Percentiles rank a stretch among this genome's conserved stretches.
These are phyloP conservation scores for Ailuropoda melanoleuca DNA, from an alignment of 2,113 vertebrate genomes.

Conservation along the genomic window DNA sequence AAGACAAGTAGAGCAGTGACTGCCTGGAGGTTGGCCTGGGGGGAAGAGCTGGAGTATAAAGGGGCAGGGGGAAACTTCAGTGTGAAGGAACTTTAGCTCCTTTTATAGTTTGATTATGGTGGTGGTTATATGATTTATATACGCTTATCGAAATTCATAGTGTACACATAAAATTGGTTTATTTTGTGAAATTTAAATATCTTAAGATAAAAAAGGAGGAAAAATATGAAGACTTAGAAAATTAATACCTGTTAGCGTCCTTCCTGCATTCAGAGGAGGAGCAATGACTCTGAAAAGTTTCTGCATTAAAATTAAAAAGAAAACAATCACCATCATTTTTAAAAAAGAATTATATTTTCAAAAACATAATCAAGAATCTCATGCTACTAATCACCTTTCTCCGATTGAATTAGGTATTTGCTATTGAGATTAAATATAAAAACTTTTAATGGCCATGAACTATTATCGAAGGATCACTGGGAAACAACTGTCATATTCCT, in stretches of 20 bases:
- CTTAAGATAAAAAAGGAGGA: background rate
- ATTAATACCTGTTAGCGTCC: constrained; percentile 90
- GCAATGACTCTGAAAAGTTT: constrained; percentile 96
- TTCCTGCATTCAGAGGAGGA: constrained; percentile 91
- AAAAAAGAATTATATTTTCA: background rate
- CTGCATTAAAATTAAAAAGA: constrained; percentile 85
- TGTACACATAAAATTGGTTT: background rate
- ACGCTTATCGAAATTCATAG: background rate
- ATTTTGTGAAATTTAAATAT: constrained; percentile 21
- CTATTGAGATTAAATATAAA: constrained; percentile 32
- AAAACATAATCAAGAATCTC: constrained; percentile 22
- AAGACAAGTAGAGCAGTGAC: background rate
- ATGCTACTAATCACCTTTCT: background rate
- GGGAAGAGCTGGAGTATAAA: background rate
- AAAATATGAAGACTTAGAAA: constrained; percentile 49
- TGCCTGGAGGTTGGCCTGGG: background rate
- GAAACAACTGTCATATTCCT: constrained; percentile 10
- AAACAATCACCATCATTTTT: constrained; percentile 49
- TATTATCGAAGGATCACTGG: background rate
- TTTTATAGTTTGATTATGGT: background rate
- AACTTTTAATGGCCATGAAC: background rate
- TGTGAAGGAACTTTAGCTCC: background rate
- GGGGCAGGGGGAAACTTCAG: background rate
- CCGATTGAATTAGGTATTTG: background rate
- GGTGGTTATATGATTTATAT: background rate